Percentiles rank a stretch among this genome's conserved stretches.
These are phyloP conservation scores for Gymnoscopelus microlampas DNA, from an alignment of 2,797 vertebrate species.

Conservation along the genomic window DNA sequence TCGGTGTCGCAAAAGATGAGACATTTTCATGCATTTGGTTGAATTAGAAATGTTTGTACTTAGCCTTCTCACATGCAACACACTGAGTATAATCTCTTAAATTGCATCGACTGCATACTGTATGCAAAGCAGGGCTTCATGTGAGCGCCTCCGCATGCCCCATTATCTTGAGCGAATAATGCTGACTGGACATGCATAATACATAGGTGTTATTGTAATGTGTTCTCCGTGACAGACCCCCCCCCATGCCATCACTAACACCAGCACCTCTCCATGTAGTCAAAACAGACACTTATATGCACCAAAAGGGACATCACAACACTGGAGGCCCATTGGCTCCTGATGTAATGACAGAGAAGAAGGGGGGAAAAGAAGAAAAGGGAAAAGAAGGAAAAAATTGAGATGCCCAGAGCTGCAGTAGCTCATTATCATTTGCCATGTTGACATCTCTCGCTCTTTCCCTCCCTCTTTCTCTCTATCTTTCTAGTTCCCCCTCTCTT, in stretches of 20 bases:
- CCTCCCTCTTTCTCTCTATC: conserved; percentile 4
- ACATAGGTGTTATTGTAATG: conserved; percentile 66
- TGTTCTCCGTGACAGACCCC: conserved; percentile 47
- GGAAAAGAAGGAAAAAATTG: conserved; percentile 29
- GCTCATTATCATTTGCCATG: conserved; percentile 60
- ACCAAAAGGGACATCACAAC: conserved; percentile 60
- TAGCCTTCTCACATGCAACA: conserved; percentile 20
- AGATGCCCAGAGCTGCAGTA: conserved; percentile 45
- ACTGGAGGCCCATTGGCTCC: conserved; percentile 38
- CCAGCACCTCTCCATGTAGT: conserved; percentile 38
- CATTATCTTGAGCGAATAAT: conserved; percentile 64
- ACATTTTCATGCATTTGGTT: conserved; percentile 31
- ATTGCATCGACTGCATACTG: conserved; percentile 42
- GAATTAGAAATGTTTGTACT: conserved; percentile 36
- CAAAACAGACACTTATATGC: conserved; percentile 66
- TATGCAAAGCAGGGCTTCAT: conserved; percentile 44
- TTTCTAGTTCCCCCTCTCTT: not conserved
- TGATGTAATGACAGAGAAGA: conserved; percentile 30
- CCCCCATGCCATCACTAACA: not conserved
- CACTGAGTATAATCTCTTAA: conserved; percentile 44
- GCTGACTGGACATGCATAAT: conserved; percentile 74
- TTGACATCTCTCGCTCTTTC: conserved; percentile 31
- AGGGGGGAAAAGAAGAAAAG: conserved; percentile 27
- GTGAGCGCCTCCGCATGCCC: conserved; percentile 51
- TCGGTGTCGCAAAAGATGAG: conserved; percentile 16